Conservation (phyloP, 2,113 vertebrate genomes). For the Rhea pennata region DNA sequence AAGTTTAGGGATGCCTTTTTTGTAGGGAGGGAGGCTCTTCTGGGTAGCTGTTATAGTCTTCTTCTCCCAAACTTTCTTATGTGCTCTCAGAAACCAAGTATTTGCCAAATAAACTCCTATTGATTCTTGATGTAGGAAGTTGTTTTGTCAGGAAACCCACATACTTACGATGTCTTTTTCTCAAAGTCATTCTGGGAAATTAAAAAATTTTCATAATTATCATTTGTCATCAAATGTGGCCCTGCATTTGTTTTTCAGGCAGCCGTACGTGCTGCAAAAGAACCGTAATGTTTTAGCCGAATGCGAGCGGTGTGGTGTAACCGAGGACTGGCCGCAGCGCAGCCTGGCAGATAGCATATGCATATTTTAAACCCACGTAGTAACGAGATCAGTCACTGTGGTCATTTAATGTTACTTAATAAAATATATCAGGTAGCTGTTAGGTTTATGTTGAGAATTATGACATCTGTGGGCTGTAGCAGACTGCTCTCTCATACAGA, state of each 20-base stretch:
- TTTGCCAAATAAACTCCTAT: neutral
- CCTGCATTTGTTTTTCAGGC: accelerated
- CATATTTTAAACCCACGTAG: neutral
- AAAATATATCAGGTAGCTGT: neutral
- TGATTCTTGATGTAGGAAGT: neutral
- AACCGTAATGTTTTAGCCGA: neutral
- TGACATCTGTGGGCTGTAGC: neutral
- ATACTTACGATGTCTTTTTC: neutral
- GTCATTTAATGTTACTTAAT: neutral
- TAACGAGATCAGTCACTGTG: neutral
- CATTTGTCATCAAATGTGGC: neutral
- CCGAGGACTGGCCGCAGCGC: accelerated
- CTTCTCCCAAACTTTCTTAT: too few species aligned
- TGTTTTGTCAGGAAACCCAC: neutral
- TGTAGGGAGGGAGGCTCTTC: neutral
- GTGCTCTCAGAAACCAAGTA: neutral
- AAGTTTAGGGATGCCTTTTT: neutral
- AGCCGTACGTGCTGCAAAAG: neutral
- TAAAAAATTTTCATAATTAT: neutral
- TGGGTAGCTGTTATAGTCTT: neutral
- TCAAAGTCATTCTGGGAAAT: neutral
- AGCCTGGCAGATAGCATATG: neutral
- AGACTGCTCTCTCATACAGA: neutral
- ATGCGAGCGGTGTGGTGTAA: neutral
- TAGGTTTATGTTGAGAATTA: neutral